Evolutionary conservation across 2,888 invertebrate genomes (phyloP).

Genomic region (Halictus ligatus): DNA sequence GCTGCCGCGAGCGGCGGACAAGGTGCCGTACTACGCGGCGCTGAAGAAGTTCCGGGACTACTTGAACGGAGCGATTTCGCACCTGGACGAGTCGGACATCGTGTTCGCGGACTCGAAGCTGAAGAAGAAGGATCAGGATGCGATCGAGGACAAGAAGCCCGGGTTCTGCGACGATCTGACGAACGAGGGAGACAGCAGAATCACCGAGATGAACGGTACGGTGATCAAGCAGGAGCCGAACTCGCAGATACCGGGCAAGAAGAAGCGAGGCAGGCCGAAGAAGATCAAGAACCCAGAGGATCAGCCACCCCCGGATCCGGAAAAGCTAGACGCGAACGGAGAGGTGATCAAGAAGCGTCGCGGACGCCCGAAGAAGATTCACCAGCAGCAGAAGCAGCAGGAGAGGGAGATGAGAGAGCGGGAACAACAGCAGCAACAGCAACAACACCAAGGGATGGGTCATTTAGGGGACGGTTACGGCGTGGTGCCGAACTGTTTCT

Average conservation of each 20-base stretch:
- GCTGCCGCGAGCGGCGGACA: slow-evolving; percentile 98
- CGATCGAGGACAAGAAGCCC: slow-evolving; percentile 79
- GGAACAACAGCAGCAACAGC: slow-evolving; percentile 76
- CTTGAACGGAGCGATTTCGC: slow-evolving; percentile 93
- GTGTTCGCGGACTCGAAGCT: slow-evolving; percentile 91
- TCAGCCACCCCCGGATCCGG: slow-evolving; percentile 85
- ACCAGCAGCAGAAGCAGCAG: slow-evolving; percentile 83
- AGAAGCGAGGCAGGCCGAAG: slow-evolving; percentile 95
- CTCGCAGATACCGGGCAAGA: slow-evolving; percentile 89
- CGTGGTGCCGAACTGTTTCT: slow-evolving; percentile 80
- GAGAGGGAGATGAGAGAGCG: slow-evolving; percentile 80
- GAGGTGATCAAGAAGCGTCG: slow-evolving; percentile 94
- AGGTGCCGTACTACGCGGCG: slow-evolving; percentile 98
- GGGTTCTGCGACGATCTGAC: slow-evolving; percentile 75
- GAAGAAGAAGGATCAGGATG: slow-evolving; percentile 85
- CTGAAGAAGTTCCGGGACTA: slow-evolving; percentile 98
- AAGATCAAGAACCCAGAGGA: slow-evolving; percentile 91
- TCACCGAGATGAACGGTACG: slow-evolving; percentile 78
- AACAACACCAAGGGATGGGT: slow-evolving; percentile 74
- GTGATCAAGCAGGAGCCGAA: slow-evolving; percentile 78
- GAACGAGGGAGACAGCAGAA: slow-evolving; percentile 77
- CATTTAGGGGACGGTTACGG: slow-evolving; percentile 80
- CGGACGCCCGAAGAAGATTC: slow-evolving; percentile 94
- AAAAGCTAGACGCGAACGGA: slow-evolving; percentile 83
- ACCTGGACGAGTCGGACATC: slow-evolving; percentile 94